phyloP scores from a whole-genome alignment of 2,888 invertebrate species.

The Tachina grossa region DNA sequence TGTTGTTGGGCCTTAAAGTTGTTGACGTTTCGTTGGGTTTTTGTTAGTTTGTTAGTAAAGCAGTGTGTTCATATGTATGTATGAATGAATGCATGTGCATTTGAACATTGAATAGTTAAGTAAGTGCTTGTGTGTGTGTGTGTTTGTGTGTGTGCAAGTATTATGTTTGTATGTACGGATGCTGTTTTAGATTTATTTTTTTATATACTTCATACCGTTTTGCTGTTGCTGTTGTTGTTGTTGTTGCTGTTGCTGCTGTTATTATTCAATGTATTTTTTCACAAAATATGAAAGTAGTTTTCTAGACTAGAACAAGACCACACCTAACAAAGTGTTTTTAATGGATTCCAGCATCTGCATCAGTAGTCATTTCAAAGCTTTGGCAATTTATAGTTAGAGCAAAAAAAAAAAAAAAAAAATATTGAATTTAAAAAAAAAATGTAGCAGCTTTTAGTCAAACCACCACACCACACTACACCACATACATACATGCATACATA shows the following conservation, averaged over 20 bases:
- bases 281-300: constrained; percentile 80
- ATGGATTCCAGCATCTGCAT: constrained; percentile 73
- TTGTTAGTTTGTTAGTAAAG: constrained; percentile 7
- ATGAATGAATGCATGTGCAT: constrained; percentile 12
- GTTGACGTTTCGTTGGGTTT: constrained; percentile 55
- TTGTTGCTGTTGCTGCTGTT: constrained; percentile 50
- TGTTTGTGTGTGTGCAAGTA: constrained; percentile 32
- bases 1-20: constrained; percentile 74
- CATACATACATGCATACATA: neutral
- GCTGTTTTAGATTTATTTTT: constrained; percentile 69
- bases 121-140: neutral
- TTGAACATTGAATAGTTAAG: constrained; percentile 41
- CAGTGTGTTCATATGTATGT: neutral
- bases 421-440: constrained; percentile 5
- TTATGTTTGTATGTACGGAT: constrained; percentile 72
- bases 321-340: constrained; percentile 77
- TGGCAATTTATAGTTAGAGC: constrained; percentile 64
- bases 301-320: constrained; percentile 80
- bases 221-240: neutral
- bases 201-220: neutral
- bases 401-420: constrained; percentile 2
- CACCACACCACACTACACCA: constrained; percentile 2
- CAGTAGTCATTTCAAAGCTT: constrained; percentile 66
- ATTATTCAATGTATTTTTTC: constrained; percentile 62
- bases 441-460: constrained; percentile 61